These are phyloP conservation scores for Penaeus monodon DNA, from an alignment of 2,888 invertebrate genomes.

Conservation along the genomic window DNA sequence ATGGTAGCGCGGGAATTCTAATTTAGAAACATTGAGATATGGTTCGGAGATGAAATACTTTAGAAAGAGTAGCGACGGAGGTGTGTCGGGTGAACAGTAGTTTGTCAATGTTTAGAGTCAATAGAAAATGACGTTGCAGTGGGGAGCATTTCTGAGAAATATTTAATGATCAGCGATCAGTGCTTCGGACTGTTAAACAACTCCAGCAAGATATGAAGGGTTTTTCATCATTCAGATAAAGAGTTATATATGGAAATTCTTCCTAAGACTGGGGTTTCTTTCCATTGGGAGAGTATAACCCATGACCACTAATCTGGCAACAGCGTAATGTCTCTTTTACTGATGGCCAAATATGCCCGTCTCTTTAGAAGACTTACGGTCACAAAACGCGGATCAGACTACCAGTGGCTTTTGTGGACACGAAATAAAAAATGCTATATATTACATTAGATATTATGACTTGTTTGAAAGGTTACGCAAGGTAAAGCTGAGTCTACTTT, in stretches of 20 bases:
- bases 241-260: too few relatives aligned
- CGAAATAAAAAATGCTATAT: constrained; percentile 37
- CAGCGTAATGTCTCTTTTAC: constrained; percentile 52
- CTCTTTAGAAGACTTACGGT: constrained; percentile 38
- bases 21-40: not conserved
- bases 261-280: not conserved
- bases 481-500: too few relatives aligned
- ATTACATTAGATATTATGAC: constrained; percentile 21
- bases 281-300: not conserved
- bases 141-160: constrained; percentile 1
- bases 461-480: not conserved
- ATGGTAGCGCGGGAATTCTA: not conserved
- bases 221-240: too few relatives aligned
- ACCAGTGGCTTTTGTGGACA: constrained; percentile 40
- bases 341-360: constrained; percentile 44
- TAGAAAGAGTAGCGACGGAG: constrained; percentile 7
- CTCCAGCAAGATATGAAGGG: too few relatives aligned
- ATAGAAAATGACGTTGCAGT: constrained; percentile 46
- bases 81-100: constrained; percentile 40
- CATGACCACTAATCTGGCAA: constrained; percentile 27
- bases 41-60: not conserved
- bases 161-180: constrained; percentile 17
- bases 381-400: constrained; percentile 50
- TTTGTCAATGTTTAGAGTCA: constrained; percentile 56
- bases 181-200: not conserved